phyloP scores from a whole-genome alignment of 2,797 vertebrate species.

The Dicrostonyx torquatus region DNA sequence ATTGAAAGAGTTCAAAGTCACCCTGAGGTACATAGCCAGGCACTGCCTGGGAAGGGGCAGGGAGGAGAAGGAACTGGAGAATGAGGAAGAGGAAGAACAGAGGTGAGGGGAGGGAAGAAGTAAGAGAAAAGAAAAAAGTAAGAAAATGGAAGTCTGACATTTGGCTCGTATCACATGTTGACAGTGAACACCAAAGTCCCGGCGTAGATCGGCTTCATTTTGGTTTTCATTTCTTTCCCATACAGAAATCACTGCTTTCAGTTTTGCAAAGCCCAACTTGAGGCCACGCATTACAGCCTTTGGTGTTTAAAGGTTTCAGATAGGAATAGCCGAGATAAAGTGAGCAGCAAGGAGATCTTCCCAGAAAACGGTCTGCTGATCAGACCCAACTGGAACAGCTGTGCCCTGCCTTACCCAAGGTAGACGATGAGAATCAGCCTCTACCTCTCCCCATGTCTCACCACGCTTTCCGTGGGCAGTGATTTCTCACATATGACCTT shows the following conservation, averaged over 20 bases:
- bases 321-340: neutral
- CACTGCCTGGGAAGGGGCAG: neutral
- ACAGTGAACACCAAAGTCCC: neutral
- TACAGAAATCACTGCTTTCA: neutral
- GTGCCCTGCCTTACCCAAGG: neutral
- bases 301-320: neutral
- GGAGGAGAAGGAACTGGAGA: neutral
- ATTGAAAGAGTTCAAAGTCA: neutral
- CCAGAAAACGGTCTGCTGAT: neutral
- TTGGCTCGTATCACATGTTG: neutral
- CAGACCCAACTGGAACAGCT: neutral
- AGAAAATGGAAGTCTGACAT: neutral
- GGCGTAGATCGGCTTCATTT: neutral
- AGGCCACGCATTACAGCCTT: neutral
- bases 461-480: no score
- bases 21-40: neutral
- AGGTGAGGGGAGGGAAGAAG: no score
- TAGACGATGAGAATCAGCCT: neutral
- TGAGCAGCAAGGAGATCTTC: neutral
- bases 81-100: neutral
- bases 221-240: neutral
- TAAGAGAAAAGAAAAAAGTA: neutral
- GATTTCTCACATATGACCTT: neutral
- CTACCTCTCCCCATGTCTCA: neutral
- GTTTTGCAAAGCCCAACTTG: conserved; percentile 21